A percentile compares a stretch with the other conserved stretches of the same genome.
Evolutionary conservation across 2,888 invertebrate genomes (phyloP).

Genomic region (Drosophila nigritarsus): DNA sequence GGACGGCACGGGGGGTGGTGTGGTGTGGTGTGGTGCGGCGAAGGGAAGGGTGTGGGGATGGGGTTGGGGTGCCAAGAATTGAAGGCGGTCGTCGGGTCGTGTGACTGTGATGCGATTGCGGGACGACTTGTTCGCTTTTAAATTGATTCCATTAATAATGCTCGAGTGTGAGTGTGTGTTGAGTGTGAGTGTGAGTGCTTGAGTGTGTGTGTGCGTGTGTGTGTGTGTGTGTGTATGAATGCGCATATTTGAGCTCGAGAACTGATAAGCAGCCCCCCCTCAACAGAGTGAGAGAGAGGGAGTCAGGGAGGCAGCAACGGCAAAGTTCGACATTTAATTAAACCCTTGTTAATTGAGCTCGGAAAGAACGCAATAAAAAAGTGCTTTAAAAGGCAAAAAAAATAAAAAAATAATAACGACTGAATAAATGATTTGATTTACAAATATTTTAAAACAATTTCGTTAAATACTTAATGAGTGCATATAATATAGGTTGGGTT

Average conservation of each 20-base stretch:
- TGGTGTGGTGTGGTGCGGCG: not conserved
- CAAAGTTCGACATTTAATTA: slow-evolving; percentile 49
- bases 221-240: slow-evolving; percentile 17
- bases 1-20: not conserved
- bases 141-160: slow-evolving; percentile 68
- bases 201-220: slow-evolving; percentile 6
- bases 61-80: slow-evolving; percentile 14
- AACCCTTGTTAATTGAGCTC: slow-evolving; percentile 44
- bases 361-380: slow-evolving; percentile 31
- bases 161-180: slow-evolving; percentile 9
- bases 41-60: not conserved
- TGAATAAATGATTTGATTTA: slow-evolving; percentile 19
- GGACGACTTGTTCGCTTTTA: slow-evolving; percentile 54
- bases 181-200: not conserved
- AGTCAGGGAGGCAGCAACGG: not conserved
- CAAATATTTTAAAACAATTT: slow-evolving; percentile 24
- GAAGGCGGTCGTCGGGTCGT: slow-evolving; percentile 57
- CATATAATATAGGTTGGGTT: not conserved
- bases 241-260: slow-evolving; percentile 29
- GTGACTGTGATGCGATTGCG: slow-evolving; percentile 65
- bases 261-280: slow-evolving; percentile 41
- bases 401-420: not conserved
- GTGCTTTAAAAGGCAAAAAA: slow-evolving; percentile 1
- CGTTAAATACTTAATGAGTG: slow-evolving; percentile 8
- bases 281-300: not conserved